Evolutionary conservation across 1,140 invertebrate genomes (phyloP).

Genomic region (Microplitis mediator): DNA sequence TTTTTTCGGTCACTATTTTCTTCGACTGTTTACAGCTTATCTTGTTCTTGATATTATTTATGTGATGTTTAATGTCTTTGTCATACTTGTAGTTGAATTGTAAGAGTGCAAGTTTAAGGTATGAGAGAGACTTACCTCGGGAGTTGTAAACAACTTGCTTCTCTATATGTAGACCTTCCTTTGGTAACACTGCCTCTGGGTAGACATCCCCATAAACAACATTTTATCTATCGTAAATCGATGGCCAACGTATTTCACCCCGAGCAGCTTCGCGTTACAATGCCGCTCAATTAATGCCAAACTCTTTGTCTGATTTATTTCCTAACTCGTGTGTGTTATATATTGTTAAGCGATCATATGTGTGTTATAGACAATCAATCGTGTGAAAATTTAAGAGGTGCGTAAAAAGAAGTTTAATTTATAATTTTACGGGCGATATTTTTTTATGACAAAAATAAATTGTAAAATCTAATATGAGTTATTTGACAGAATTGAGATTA

Average conservation of each 20-base stretch:
- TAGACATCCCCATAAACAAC: slow-evolving; percentile 61
- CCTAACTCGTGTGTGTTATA: slow-evolving; percentile 40
- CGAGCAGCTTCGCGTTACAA: slow-evolving; percentile 44
- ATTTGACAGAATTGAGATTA: too few relatives aligned
- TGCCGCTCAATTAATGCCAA: slow-evolving; percentile 62
- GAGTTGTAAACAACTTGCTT: slow-evolving; percentile 52
- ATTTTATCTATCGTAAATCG: slow-evolving; percentile 63
- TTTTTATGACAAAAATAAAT: too few relatives aligned
- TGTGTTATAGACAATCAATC: too few relatives aligned
- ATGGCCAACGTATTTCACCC: slow-evolving; percentile 57
- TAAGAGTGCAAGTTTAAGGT: too few relatives aligned
- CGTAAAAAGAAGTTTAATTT: too few relatives aligned
- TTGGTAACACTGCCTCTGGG: slow-evolving; percentile 30
- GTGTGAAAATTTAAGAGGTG: too few relatives aligned
- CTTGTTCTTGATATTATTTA: slow-evolving; percentile 22
- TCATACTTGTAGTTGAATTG: too few relatives aligned
- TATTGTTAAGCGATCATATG: too few relatives aligned
- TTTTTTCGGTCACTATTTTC: background rate
- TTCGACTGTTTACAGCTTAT: slow-evolving; percentile 11
- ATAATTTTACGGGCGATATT: too few relatives aligned
- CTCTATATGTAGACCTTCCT: background rate
- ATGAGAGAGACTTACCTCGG: slow-evolving; percentile 20
- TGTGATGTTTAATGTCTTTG: background rate
- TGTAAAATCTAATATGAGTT: too few relatives aligned
- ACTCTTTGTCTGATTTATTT: slow-evolving; percentile 60